Evolutionary conservation across 2,888 invertebrate species (phyloP).

Genomic region (Pasiphila rectangulata): DNA sequence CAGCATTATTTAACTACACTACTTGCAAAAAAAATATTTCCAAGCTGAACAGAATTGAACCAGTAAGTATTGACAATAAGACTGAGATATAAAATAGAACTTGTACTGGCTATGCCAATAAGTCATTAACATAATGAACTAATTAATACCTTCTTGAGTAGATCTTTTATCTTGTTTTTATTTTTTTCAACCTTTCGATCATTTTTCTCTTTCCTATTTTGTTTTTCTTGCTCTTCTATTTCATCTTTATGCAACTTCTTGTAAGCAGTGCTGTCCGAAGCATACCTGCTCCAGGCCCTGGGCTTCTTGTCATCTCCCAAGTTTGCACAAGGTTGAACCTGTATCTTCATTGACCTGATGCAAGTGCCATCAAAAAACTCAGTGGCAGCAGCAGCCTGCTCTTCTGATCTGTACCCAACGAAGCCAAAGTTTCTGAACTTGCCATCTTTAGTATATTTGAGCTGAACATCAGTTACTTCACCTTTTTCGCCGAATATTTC

Average conservation of each 20-base stretch:
- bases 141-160: conserved; percentile 82
- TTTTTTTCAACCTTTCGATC: conserved; percentile 58
- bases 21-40: too few relatives aligned
- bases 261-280: conserved; percentile 86
- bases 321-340: conserved; percentile 86
- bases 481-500: conserved; percentile 90
- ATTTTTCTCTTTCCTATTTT: conserved; percentile 53
- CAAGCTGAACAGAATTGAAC: too few relatives aligned
- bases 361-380: conserved; percentile 91
- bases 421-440: conserved; percentile 96
- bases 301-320: conserved; percentile 88
- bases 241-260: conserved; percentile 74
- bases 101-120: neutral
- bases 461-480: conserved; percentile 93
- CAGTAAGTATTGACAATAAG: too few relatives aligned
- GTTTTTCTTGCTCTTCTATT: conserved; percentile 56
- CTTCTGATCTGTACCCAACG: conserved; percentile 91
- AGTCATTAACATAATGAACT: neutral
- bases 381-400: conserved; percentile 88
- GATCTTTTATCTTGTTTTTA: conserved; percentile 82
- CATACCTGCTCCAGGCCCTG: conserved; percentile 96
- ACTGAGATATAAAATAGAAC: neutral
- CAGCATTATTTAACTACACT: too few relatives aligned
- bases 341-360: conserved; percentile 90
- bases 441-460: conserved; percentile 95